A percentile compares a stretch with the other conserved stretches of the same genome.
Conservation (phyloP, 2,888 invertebrate genomes). For the Pilophorus perplexus region DNA sequence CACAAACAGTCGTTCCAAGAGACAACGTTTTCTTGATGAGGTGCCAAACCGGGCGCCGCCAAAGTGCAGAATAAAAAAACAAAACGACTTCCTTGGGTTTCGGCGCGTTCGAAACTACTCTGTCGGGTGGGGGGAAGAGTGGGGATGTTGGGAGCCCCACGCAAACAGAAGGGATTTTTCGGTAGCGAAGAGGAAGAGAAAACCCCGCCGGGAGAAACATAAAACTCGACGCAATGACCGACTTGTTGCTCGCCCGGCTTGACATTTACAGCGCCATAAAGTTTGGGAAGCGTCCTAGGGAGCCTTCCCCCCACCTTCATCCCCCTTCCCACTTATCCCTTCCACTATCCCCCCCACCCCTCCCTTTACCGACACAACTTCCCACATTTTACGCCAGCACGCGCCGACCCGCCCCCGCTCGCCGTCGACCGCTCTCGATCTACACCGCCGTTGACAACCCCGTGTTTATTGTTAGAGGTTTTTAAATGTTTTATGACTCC, state of each 20-base stretch:
- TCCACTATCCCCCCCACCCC: neutral
- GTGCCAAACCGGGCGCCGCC: too few relatives aligned
- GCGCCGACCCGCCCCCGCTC: neutral
- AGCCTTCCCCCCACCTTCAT: neutral
- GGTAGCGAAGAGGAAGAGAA: neutral
- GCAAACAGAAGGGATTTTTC: neutral
- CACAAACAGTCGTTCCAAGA: too few relatives aligned
- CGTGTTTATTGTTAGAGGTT: neutral
- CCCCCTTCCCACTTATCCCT: neutral
- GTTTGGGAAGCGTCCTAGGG: neutral
- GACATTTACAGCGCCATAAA: slow-evolving; percentile 40
- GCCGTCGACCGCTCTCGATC: neutral
- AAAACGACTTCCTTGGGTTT: too few relatives aligned
- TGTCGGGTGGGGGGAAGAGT: too few relatives aligned
- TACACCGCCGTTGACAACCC: neutral
- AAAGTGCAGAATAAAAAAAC: too few relatives aligned
- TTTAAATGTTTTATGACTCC: neutral
- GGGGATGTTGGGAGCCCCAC: too few relatives aligned
- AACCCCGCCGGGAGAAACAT: slow-evolving; percentile 10
- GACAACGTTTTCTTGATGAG: too few relatives aligned
- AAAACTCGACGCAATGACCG: slow-evolving; percentile 41
- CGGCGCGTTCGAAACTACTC: too few relatives aligned
- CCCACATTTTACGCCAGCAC: neutral
- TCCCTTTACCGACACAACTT: neutral
- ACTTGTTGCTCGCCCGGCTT: slow-evolving; percentile 37